phyloP scores from a whole-genome alignment of 2,113 vertebrate genomes.

The Microtus pennsylvanicus region DNA sequence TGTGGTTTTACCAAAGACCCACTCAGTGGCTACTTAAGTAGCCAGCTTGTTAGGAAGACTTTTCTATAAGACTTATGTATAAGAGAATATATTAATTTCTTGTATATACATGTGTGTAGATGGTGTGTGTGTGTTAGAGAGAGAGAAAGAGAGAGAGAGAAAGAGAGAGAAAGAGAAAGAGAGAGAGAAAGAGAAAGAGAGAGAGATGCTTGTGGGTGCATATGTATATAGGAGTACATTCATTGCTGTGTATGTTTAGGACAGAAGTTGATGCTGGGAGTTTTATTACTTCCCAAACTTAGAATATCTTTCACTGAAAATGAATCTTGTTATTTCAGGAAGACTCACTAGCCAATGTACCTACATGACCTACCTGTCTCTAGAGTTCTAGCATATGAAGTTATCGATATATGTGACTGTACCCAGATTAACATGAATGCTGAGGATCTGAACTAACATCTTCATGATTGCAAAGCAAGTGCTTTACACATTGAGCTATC shows the following conservation, averaged over 20 bases:
- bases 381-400: too few species aligned
- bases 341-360: background rate
- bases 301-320: background rate
- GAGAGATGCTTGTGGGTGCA: background rate
- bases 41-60: background rate
- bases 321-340: background rate
- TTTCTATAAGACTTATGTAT: background rate
- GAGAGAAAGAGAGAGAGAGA: too few species aligned
- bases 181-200: too few species aligned
- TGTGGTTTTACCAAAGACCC: background rate
- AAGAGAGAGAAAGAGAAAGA: too few species aligned
- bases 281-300: background rate
- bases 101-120: background rate
- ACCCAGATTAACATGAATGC: too few species aligned
- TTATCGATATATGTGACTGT: background rate
- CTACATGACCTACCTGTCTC: background rate
- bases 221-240: background rate
- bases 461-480: background rate
- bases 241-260: background rate
- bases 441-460: background rate
- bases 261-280: background rate
- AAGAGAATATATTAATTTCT: background rate
- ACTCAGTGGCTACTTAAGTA: background rate
- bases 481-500: background rate
- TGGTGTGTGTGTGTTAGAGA: background rate